Base-by-base conservation (phyloP, 2,113 vertebrate genomes). In the Rhinopomastus cyanomelas region DNA sequence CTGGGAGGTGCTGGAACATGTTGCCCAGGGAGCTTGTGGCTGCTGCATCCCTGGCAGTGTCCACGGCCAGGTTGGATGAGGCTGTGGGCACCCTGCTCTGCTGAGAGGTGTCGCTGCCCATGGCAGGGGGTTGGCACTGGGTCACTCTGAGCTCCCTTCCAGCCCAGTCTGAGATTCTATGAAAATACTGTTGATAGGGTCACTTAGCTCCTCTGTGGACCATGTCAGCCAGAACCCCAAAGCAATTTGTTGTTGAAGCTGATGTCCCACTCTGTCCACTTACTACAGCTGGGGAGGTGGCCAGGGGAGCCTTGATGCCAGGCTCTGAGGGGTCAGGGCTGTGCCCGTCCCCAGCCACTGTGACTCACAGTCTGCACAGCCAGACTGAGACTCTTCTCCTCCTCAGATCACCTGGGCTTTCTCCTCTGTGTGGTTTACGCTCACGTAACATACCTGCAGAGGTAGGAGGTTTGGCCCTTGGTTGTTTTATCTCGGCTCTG, bases 241-340 rank as follows among this genome's bases (percentile, higher is more conserved):
- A 39, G 51, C 16, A 3, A 39, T 51, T 27, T 13, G n/a, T 16
- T 30, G 9, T 32, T 34, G 27, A 44, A 51, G 62, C 29, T 15
- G 42, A 34, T 16, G 17, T 19, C 2, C 42, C 1, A 2, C 55
- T 27, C 2, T 17, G 12, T 11, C 36, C 15, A 2, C 30, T 37
- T 21, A 5, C 5, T 36, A 9, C 36, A 14, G 6, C 16, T 8
- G 2, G 29, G 34, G 25, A n/a, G 12, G 11, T 0, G 12, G 73
- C n/a, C n/a, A n/a, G 12, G 36, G 9, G 34, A 20, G 36, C 9
- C 32, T 30, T 14, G 46, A 2, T 25, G 32, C 10, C 8, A 19
- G 15, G 17, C 66, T 22, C 37, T n/a, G 32, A 26, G 2, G 12
- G 53, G 39, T 42, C 39, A 42, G 39, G 39, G 39, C 39, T 42